A percentile compares a stretch with the other conserved stretches of the same genome.
Evolutionary conservation across 2,888 invertebrate species (phyloP).

Genomic region (Gonocerus acuteangulatus): DNA sequence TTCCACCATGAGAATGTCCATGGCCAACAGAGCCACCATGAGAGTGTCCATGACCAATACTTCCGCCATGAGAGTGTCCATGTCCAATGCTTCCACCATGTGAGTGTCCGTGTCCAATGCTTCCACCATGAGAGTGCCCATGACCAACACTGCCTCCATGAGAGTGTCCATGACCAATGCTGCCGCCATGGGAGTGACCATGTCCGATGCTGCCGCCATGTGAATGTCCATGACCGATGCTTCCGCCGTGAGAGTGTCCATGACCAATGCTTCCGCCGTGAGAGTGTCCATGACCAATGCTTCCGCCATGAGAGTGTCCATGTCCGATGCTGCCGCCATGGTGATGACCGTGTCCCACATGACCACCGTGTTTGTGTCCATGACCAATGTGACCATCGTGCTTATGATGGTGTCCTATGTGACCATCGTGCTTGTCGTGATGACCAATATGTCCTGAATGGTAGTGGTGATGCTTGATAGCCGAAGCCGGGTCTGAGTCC

Average conservation of each 20-base stretch:
- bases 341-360: neutral
- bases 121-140: neutral
- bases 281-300: neutral
- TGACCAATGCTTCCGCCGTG: neutral
- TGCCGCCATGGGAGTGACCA: neutral
- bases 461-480: neutral
- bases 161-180: neutral
- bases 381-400: neutral
- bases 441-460: neutral
- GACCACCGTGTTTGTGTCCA: neutral
- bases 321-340: neutral
- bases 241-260: neutral
- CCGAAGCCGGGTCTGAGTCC: too few species aligned
- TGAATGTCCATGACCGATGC: neutral
- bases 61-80: neutral
- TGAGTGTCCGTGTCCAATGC: neutral
- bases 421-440: neutral
- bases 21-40: neutral
- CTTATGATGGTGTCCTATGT: neutral
- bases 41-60: neutral
- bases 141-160: neutral
- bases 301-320: neutral
- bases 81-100: neutral
- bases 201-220: neutral
- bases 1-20: neutral